Conservation (phyloP, 1,140 invertebrate species). For the Diabrotica undecimpunctata region DNA sequence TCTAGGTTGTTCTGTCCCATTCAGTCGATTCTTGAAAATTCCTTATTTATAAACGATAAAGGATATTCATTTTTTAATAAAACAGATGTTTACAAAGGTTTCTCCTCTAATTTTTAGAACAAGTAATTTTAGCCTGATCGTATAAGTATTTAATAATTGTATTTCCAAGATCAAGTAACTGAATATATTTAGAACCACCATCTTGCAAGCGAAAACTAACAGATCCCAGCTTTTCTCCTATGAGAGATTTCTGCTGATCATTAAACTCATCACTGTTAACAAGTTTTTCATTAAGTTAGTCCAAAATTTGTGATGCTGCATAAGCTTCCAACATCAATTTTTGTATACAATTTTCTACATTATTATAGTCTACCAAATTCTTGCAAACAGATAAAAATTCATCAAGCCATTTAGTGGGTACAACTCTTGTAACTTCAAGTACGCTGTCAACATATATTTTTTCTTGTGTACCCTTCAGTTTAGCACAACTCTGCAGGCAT, state of each 20-base stretch:
- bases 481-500: constrained; percentile 78
- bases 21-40: too few species aligned
- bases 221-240: constrained; percentile 80
- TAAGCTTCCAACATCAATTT: constrained; percentile 77
- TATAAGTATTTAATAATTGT: constrained; percentile 54
- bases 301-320: constrained; percentile 76
- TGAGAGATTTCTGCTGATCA: constrained; percentile 77
- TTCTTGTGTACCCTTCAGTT: constrained; percentile 35
- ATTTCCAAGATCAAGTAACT: constrained; percentile 83
- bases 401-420: constrained; percentile 64
- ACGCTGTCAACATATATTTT: constrained; percentile 37
- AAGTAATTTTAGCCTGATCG: too few species aligned
- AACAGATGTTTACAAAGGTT: too few species aligned
- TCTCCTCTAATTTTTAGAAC: too few species aligned
- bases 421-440: constrained; percentile 44
- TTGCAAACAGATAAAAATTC: constrained; percentile 64
- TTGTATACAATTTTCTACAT: constrained; percentile 64
- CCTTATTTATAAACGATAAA: too few species aligned
- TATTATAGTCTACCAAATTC: constrained; percentile 61
- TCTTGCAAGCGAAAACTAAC: constrained; percentile 81
- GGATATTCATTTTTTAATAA: too few species aligned
- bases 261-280: constrained; percentile 63
- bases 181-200: constrained; percentile 90
- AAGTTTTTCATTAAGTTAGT: constrained; percentile 78
- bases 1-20: too few species aligned